Conservation (phyloP, 2,797 vertebrate species). For the Chelmon rostratus region DNA sequence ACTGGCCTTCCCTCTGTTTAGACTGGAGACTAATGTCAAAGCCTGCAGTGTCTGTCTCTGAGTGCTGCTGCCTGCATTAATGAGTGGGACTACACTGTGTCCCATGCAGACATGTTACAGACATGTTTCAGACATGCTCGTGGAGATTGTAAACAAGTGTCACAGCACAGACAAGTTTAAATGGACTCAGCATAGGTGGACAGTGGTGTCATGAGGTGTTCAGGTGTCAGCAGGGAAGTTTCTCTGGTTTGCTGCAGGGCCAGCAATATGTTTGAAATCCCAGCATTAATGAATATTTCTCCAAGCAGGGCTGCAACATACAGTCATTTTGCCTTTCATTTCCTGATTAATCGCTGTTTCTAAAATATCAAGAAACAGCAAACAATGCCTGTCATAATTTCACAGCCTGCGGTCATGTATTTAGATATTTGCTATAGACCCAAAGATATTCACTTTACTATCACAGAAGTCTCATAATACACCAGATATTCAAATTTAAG, state of each 20-base stretch:
- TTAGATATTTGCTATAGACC: too few relatives aligned
- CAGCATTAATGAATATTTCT: neutral
- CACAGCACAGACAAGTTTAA: neutral
- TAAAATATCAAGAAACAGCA: neutral
- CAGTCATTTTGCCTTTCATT: neutral
- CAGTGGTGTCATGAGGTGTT: too few relatives aligned
- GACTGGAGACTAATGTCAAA: slow-evolving; percentile 17
- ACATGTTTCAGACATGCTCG: neutral
- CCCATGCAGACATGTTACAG: neutral
- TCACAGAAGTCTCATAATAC: neutral
- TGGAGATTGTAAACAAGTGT: neutral
- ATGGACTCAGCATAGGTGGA: neutral
- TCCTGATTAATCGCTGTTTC: neutral
- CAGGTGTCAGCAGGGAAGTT: neutral
- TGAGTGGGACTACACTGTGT: neutral
- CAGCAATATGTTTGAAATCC: neutral
- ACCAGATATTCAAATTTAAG: neutral
- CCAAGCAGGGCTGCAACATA: neutral
- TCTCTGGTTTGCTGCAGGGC: neutral
- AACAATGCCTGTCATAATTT: neutral
- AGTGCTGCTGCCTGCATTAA: slow-evolving; percentile 6
- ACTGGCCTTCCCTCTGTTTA: slow-evolving; percentile 39
- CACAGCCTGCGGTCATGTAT: too few relatives aligned
- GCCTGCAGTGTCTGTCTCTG: slow-evolving; percentile 25
- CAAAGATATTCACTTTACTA: neutral